Percentiles rank a stretch among this genome's conserved stretches.
phyloP scores from a whole-genome alignment of 2,888 invertebrate species.

The Spicauda simplicius region DNA sequence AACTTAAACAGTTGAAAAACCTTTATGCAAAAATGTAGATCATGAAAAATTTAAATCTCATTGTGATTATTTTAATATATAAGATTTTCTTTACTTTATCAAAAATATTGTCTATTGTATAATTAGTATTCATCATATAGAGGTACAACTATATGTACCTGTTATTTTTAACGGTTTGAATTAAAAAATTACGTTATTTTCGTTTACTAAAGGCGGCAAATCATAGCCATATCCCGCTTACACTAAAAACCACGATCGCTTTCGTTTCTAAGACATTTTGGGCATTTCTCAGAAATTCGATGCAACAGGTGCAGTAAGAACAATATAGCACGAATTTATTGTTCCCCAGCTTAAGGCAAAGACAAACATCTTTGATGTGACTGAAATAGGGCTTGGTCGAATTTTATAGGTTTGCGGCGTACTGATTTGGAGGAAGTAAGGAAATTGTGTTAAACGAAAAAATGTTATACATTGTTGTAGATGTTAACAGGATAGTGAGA shows the following conservation, averaged over 20 bases:
- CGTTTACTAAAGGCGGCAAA: neutral
- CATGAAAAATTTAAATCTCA: no score
- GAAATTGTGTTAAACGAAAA: neutral
- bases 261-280: slow-evolving; percentile 26
- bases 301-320: slow-evolving; percentile 31
- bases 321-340: slow-evolving; percentile 45
- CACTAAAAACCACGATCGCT: neutral
- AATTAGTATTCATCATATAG: no score
- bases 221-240: neutral
- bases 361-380: slow-evolving; percentile 51
- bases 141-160: no score
- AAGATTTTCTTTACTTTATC: no score
- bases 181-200: no score
- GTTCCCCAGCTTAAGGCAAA: slow-evolving; percentile 41
- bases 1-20: no score
- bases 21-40: no score
- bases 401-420: slow-evolving; percentile 38
- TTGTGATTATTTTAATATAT: no score
- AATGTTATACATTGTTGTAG: no score
- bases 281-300: slow-evolving; percentile 20
- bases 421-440: neutral
- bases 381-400: slow-evolving; percentile 43
- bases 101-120: no score
- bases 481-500: no score
- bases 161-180: no score